These are phyloP conservation scores for Cichladusa arquata DNA, from an alignment of 2,113 vertebrate genomes.

Conservation along the genomic window DNA sequence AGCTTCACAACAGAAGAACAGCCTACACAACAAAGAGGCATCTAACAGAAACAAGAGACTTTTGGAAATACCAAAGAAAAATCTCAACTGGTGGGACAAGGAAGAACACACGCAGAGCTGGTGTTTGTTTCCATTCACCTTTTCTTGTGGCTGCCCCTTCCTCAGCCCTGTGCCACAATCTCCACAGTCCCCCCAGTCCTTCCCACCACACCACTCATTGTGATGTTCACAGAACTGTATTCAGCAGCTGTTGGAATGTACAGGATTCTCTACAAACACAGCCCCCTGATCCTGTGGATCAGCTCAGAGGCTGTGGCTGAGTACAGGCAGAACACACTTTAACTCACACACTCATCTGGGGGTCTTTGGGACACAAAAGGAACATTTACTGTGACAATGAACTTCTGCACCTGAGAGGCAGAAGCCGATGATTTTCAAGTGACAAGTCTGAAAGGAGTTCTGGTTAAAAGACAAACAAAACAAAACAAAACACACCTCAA, in stretches of 20 bases:
- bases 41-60: background rate
- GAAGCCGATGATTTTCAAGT: background rate
- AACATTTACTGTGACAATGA: background rate
- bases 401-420: background rate
- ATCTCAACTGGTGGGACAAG: background rate
- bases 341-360: background rate
- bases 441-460: background rate
- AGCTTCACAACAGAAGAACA: background rate
- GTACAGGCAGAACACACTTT: background rate
- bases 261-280: background rate
- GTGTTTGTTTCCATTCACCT: background rate
- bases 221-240: background rate
- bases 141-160: background rate
- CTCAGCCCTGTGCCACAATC: background rate
- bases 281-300: background rate
- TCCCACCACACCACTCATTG: rapidly evolving
- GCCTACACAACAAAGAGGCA: background rate
- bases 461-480: background rate
- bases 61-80: background rate
- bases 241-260: background rate
- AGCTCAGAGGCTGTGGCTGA: background rate
- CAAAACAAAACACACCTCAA: background rate
- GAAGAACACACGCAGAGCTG: background rate
- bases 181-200: background rate
- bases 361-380: background rate